Base-by-base conservation (phyloP, 2,888 invertebrate genomes). In the Sesamia inferens region DNA sequence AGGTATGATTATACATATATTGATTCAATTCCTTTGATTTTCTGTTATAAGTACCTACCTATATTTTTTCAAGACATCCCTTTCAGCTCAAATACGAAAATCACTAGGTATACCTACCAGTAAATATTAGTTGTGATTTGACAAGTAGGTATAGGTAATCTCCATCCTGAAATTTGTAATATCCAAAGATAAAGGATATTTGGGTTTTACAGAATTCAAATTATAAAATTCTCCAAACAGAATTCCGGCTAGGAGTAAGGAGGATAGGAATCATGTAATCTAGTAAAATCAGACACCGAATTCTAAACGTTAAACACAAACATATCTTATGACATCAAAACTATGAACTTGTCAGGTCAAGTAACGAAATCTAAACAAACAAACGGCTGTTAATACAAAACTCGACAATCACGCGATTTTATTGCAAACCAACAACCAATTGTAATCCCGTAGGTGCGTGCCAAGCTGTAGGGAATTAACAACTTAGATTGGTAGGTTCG, bases 401-500 rank as follows among this genome's bases (percentile, higher is more conserved):
- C 63, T 72, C 61, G 48, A 71, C 66, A 76, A 74, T 81, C 68
- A 71, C 76, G 80, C 78, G 78, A 70, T 82, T 83, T 76, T 84
- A 79, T 87, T 78, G 72, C 68, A 76, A 84, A 86, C 81, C 74
- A 85, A 78, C 78, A 68, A 81, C 74, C 72, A 81, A 78, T 85
- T 78, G 87, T 90, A 89, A 92, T 90, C 88, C 89, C 66, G 63
- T 76, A 85, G 83, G 84, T 89, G 89, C 90, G 90, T 91, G 88
- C 79, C 79, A 74, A 81, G 81, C 78, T 88, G 81, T 70, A 57
- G 81, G 87, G 91, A 88, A 89, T 92, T 90, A 92, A 86, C 84
- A 92, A 92, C 90, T 92, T 92, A 88, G 90, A 92, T 92, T 92
- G 91, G 89, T 81, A 85, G 91, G 89, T 81, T 84, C 79, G 75